Percentiles rank a stretch among this genome's conserved stretches.
These are phyloP conservation scores for Flexamia atlantica DNA, from an alignment of 2,888 invertebrate species.

Conservation along the genomic window DNA sequence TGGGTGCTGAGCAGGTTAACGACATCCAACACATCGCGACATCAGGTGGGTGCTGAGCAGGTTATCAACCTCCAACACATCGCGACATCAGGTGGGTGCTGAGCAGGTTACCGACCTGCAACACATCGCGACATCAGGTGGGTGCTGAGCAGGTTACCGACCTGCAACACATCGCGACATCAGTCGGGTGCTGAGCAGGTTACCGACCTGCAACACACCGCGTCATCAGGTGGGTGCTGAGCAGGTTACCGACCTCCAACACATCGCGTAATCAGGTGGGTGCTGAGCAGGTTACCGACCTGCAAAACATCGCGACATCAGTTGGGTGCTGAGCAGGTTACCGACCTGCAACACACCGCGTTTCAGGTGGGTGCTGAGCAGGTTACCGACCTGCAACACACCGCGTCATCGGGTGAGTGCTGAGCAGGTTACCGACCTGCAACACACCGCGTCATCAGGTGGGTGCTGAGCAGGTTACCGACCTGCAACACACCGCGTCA, in stretches of 20 bases:
- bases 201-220: slow-evolving; percentile 76
- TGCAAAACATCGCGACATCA: slow-evolving; percentile 73
- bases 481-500: too few relatives aligned
- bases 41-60: slow-evolving; percentile 79
- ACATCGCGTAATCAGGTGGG: slow-evolving; percentile 71
- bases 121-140: slow-evolving; percentile 77
- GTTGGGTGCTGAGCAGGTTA: slow-evolving; percentile 76
- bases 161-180: not conserved
- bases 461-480: too few relatives aligned
- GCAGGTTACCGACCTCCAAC: slow-evolving; percentile 76
- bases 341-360: slow-evolving; percentile 77
- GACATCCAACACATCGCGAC: slow-evolving; percentile 73
- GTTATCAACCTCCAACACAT: slow-evolving; percentile 76
- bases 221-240: slow-evolving; percentile 72
- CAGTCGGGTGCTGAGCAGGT: slow-evolving; percentile 75
- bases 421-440: slow-evolving; percentile 77
- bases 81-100: slow-evolving; percentile 79
- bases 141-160: slow-evolving; percentile 78
- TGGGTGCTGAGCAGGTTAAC: slow-evolving; percentile 78
- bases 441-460: not conserved
- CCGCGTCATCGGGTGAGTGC: slow-evolving; percentile 79
- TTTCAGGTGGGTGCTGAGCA: slow-evolving; percentile 78
- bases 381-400: slow-evolving; percentile 77
- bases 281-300: slow-evolving; percentile 78
- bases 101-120: slow-evolving; percentile 74